Percentiles rank a stretch among this genome's conserved stretches.
Evolutionary conservation across 2,797 vertebrate genomes (phyloP).

Genomic region (Pipistrellus nathusii): DNA sequence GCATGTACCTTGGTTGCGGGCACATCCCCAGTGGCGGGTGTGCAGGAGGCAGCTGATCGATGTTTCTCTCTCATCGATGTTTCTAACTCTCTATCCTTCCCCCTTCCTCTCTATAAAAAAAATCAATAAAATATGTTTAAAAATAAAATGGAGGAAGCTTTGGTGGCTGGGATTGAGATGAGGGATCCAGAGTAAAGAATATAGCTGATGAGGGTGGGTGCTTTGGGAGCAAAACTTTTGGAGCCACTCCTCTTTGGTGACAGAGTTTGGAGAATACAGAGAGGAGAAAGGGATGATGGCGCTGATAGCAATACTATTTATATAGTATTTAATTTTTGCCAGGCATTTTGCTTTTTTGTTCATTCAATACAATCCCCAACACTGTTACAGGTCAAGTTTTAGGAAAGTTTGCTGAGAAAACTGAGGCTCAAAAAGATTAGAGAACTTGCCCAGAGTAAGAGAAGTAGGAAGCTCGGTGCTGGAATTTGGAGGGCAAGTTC

Average conservation of each 20-base stretch:
- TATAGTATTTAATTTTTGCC: neutral
- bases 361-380: neutral
- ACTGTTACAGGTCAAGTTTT: neutral
- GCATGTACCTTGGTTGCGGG: too few relatives aligned
- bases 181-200: neutral
- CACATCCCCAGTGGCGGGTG: too few relatives aligned
- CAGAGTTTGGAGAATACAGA: neutral
- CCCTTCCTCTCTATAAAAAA: too few relatives aligned
- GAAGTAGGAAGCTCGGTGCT: neutral
- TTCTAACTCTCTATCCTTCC: too few relatives aligned
- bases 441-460: neutral
- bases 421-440: neutral
- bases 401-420: neutral
- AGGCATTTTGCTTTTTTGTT: neutral
- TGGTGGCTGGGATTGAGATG: neutral
- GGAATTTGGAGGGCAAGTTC: constrained; percentile 22
- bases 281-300: neutral
- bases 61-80: too few relatives aligned
- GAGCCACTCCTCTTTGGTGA: neutral
- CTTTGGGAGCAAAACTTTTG: neutral
- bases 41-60: too few relatives aligned
- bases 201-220: neutral
- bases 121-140: too few relatives aligned
- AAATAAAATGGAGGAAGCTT: neutral
- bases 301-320: neutral